Evolutionary conservation across 2,797 vertebrate genomes (phyloP).

Genomic region (Eleutherodactylus coqui): DNA sequence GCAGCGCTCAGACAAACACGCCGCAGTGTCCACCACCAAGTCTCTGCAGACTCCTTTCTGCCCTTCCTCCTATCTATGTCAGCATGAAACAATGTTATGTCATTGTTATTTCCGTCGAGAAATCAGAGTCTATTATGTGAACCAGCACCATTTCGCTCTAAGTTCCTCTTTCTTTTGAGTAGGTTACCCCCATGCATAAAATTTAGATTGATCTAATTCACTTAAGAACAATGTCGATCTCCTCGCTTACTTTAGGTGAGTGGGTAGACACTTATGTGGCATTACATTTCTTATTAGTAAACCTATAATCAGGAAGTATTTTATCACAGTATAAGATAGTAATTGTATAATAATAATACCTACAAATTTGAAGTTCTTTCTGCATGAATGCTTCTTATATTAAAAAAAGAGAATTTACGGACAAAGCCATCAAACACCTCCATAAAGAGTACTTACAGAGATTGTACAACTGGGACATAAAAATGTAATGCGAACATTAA

Average conservation of each 20-base stretch:
- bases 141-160: background rate
- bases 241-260: background rate
- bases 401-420: conserved; percentile 23
- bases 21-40: too few species aligned
- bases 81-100: too few species aligned
- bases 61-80: too few species aligned
- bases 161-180: background rate
- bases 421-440: conserved; percentile 41
- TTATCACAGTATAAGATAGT: conserved; percentile 23
- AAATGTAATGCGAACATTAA: background rate
- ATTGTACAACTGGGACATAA: conserved; percentile 5
- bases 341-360: conserved; percentile 41
- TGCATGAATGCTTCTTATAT: conserved; percentile 7
- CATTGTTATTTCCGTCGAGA: background rate
- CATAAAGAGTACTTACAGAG: conserved; percentile 27
- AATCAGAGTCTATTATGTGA: background rate
- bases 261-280: background rate
- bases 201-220: background rate
- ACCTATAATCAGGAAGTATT: conserved; percentile 1
- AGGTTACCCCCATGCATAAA: background rate
- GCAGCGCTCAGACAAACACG: too few species aligned
- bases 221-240: background rate
- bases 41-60: too few species aligned
- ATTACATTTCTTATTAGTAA: conserved; percentile 16
- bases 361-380: background rate